Evolutionary conservation across 23 tunicate genomes (phyloP).

Genomic region (Halocynthia aurantium): DNA sequence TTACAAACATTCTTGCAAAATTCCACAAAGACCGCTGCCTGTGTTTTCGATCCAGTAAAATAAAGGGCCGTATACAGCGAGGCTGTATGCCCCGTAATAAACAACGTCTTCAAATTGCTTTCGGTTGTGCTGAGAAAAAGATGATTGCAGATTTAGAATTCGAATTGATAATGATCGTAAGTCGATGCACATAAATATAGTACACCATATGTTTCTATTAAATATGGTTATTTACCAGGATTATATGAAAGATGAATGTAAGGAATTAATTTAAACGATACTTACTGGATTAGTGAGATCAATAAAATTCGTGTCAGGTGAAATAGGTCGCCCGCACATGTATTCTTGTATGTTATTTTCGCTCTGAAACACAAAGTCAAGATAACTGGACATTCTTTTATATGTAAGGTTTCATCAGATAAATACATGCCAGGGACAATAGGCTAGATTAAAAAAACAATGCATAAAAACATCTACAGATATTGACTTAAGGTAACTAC

Average conservation of each 20-base stretch:
- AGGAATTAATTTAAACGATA: background rate
- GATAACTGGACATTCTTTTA: background rate
- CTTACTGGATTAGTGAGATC: conserved; percentile 38
- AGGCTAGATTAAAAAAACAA: too few species aligned
- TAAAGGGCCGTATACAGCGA: conserved; percentile 70
- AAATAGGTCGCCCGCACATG: conserved; percentile 52
- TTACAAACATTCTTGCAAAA: conserved; percentile 55
- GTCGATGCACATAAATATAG: too few species aligned
- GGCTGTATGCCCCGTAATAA: conserved; percentile 52
- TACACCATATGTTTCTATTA: background rate
- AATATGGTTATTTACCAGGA: background rate
- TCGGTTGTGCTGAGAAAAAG: conserved; percentile 19
- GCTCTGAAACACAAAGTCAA: conserved; percentile 15
- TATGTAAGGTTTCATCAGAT: too few species aligned
- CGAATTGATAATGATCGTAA: too few species aligned
- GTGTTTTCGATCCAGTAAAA: conserved; percentile 37
- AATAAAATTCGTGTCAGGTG: conserved; percentile 26
- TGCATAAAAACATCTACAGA: too few species aligned
- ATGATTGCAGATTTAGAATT: too few species aligned
- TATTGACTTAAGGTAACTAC: too few species aligned
- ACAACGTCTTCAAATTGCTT: conserved; percentile 23
- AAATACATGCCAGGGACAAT: too few species aligned
- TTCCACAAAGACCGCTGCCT: conserved; percentile 40
- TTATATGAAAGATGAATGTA: background rate
- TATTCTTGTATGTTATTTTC: conserved; percentile 44